Conservation (phyloP, 2,888 invertebrate species). For the Strigamia maritima region DNA sequence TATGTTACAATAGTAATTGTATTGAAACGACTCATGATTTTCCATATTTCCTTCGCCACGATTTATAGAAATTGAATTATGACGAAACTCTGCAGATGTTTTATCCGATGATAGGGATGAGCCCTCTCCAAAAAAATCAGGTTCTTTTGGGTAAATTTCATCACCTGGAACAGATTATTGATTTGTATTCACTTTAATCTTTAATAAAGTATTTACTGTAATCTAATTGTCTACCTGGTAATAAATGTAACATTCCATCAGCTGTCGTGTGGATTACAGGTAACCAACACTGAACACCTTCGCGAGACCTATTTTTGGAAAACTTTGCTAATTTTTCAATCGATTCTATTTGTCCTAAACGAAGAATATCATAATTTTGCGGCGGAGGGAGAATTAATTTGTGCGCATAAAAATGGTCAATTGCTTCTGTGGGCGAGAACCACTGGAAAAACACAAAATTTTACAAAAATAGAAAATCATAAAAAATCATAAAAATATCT, state of each 20-base stretch:
- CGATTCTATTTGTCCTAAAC: slow-evolving; percentile 60
- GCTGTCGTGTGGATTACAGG: slow-evolving; percentile 59
- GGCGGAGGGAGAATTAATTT: slow-evolving; percentile 65
- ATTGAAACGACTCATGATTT: neutral
- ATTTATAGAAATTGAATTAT: neutral
- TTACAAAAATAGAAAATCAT: neutral
- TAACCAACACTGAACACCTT: slow-evolving; percentile 59
- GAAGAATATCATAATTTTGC: slow-evolving; percentile 70
- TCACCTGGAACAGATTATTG: slow-evolving; percentile 49
- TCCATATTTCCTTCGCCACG: neutral
- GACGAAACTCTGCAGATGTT: neutral
- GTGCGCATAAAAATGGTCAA: slow-evolving; percentile 53
- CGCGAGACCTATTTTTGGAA: slow-evolving; percentile 59
- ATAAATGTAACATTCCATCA: slow-evolving; percentile 60
- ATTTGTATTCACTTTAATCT: neutral
- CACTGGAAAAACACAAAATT: too few relatives aligned
- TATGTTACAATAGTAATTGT: slow-evolving; percentile 3
- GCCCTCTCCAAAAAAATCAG: slow-evolving; percentile 47
- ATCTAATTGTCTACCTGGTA: slow-evolving; percentile 60
- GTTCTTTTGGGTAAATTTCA: slow-evolving; percentile 49
- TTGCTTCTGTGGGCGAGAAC: slow-evolving; percentile 57
- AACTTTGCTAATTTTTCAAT: slow-evolving; percentile 61
- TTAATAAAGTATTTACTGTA: slow-evolving; percentile 42
- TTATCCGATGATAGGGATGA: slow-evolving; percentile 35
- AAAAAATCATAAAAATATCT: slow-evolving; percentile 42